Conservation (phyloP, 2,797 vertebrate species). For the Squalus acanthias region DNA sequence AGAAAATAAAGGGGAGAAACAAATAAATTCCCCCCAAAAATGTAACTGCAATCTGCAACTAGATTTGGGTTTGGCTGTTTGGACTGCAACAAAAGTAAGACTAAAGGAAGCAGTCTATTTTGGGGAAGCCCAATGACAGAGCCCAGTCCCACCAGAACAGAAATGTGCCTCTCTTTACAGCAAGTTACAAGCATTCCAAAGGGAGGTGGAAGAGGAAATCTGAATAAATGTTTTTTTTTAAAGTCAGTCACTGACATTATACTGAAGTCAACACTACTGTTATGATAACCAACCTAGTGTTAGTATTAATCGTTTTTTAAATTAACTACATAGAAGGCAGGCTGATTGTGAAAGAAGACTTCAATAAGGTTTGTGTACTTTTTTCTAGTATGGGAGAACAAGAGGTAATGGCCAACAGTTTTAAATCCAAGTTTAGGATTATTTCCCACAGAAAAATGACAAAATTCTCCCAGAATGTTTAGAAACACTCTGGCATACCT, state of each 20-base stretch:
- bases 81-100: not conserved
- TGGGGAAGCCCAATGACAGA: not conserved
- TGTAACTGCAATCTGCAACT: not conserved
- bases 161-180: not conserved
- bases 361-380: not conserved
- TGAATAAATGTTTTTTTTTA: not conserved
- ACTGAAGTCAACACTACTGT: not conserved
- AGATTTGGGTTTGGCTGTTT: not conserved
- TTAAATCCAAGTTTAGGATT: not conserved
- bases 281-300: not conserved
- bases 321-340: not conserved
- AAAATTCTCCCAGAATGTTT: slow-evolving; percentile 37
- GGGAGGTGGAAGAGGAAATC: not conserved
- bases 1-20: not conserved
- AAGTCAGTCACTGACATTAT: not conserved
- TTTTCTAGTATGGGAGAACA: not conserved
- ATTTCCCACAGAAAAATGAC: slow-evolving; percentile 32
- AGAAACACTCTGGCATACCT: slow-evolving; percentile 35
- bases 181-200: not conserved
- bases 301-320: not conserved
- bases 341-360: not conserved
- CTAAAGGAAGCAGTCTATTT: not conserved
- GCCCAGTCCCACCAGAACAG: not conserved
- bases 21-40: not conserved
- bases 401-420: not conserved